These are phyloP conservation scores for Euborellia annulipes DNA, from an alignment of 1,140 invertebrate species.

Conservation along the genomic window DNA sequence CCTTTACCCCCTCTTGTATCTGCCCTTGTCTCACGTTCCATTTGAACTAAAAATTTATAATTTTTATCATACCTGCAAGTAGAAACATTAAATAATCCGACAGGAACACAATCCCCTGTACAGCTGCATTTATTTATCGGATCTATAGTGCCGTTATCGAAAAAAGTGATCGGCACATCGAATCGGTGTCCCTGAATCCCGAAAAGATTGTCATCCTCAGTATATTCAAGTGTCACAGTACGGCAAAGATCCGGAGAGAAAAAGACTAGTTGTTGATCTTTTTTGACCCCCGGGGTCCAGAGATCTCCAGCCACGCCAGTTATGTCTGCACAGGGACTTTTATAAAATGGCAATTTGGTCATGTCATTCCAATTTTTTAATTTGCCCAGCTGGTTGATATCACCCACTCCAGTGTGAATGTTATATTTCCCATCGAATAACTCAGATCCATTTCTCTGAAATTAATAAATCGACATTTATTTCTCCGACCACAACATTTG, in stretches of 20 bases:
- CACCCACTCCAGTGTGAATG: constrained; percentile 24
- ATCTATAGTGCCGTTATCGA: constrained; percentile 53
- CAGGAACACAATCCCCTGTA: constrained; percentile 26
- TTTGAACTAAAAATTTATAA: too few relatives aligned
- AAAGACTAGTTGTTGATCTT: constrained; percentile 37
- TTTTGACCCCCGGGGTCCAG: constrained; percentile 45
- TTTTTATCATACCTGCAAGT: constrained; percentile 40
- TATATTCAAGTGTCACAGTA: constrained; percentile 25
- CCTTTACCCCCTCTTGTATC: too few relatives aligned
- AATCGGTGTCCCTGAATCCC: constrained; percentile 42
- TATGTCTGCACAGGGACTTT: constrained; percentile 40
- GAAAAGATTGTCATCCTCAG: constrained; percentile 21
- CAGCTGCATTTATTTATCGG: constrained; percentile 39
- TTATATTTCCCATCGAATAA: constrained; percentile 26
- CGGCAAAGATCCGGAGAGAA: constrained; percentile 57
- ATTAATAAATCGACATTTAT: too few relatives aligned
- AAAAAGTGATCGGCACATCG: constrained; percentile 36
- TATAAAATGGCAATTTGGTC: constrained; percentile 35
- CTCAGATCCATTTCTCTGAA: constrained; percentile 22
- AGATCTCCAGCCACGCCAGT: constrained; percentile 57
- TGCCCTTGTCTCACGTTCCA: too few relatives aligned
- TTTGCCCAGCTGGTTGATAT: constrained; percentile 20
- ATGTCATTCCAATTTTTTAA: constrained; percentile 32
- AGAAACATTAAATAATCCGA: constrained; percentile 48
- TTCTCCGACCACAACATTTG: too few relatives aligned